Conservation (phyloP, 2,113 vertebrate species). For the Bubo blakistoni region DNA sequence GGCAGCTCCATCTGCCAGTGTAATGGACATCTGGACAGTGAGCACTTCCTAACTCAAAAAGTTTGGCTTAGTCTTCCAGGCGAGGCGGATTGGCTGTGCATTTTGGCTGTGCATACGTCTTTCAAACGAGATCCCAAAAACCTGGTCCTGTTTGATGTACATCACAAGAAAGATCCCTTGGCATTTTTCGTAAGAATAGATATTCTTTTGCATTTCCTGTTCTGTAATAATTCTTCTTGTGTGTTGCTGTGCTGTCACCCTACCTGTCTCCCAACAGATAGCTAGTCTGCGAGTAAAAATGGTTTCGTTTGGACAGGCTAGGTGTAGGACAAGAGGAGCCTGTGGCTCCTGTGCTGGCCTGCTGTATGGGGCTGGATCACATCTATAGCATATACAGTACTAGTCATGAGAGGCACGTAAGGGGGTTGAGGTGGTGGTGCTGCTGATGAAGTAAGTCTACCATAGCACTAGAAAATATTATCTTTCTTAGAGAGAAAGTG, state of each 20-base stretch:
- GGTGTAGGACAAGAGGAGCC: background rate
- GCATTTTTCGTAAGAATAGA: background rate
- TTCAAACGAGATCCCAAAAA: background rate
- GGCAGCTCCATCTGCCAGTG: background rate
- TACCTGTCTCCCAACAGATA: background rate
- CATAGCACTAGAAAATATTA: background rate
- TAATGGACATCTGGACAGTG: background rate
- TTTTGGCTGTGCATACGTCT: background rate
- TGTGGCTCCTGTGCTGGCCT: background rate
- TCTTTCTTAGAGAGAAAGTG: background rate
- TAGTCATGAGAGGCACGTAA: background rate
- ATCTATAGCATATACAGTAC: background rate
- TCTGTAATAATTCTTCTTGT: background rate
- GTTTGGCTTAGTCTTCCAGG: background rate
- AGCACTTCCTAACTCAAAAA: background rate
- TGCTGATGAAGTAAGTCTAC: background rate
- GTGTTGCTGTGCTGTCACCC: background rate
- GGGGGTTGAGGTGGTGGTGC: background rate
- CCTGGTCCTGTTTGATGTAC: background rate
- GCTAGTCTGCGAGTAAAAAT: fast-evolving
- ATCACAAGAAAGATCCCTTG: background rate
- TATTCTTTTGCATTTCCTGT: background rate
- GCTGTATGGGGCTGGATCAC: background rate
- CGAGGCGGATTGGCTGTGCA: fast-evolving
- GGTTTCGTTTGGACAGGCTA: fast-evolving